Conservation (phyloP, 2,888 invertebrate genomes). For the Andrena praecox region DNA sequence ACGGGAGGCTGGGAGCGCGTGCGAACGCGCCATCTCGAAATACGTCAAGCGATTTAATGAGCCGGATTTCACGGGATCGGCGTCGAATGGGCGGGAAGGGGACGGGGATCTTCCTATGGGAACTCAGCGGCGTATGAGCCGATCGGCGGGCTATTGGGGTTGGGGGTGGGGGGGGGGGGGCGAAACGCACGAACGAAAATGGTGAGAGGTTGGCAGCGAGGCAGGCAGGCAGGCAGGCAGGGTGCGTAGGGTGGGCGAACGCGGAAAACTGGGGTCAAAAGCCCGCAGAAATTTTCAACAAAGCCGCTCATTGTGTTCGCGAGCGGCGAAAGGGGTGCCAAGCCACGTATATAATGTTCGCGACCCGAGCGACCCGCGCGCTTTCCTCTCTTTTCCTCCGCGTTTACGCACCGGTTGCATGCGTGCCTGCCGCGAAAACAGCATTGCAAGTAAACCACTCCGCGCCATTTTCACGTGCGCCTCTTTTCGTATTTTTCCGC, state of each 20-base stretch:
- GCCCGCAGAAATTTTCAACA: constrained; percentile 73
- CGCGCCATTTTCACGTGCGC: background rate
- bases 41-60: constrained; percentile 73
- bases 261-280: constrained; percentile 71
- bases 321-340: constrained; percentile 55
- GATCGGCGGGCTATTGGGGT: constrained; percentile 52
- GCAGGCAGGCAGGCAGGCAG: background rate
- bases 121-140: constrained; percentile 56
- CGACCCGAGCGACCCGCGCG: constrained; percentile 33
- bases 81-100: constrained; percentile 53
- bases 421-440: constrained; percentile 53
- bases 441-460: constrained; percentile 49
- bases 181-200: constrained; percentile 49
- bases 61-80: constrained; percentile 75
- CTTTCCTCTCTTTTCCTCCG: constrained; percentile 38
- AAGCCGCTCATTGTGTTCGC: constrained; percentile 65
- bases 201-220: constrained; percentile 20
- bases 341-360: constrained; percentile 57
- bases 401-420: constrained; percentile 68
- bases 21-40: constrained; percentile 62
- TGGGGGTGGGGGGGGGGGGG: background rate
- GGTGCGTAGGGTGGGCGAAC: constrained; percentile 27
- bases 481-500: constrained; percentile 27
- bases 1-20: constrained; percentile 48
- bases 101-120: constrained; percentile 57